Conservation (phyloP, 2,888 invertebrate species). For the Polymixis flavicincta region DNA sequence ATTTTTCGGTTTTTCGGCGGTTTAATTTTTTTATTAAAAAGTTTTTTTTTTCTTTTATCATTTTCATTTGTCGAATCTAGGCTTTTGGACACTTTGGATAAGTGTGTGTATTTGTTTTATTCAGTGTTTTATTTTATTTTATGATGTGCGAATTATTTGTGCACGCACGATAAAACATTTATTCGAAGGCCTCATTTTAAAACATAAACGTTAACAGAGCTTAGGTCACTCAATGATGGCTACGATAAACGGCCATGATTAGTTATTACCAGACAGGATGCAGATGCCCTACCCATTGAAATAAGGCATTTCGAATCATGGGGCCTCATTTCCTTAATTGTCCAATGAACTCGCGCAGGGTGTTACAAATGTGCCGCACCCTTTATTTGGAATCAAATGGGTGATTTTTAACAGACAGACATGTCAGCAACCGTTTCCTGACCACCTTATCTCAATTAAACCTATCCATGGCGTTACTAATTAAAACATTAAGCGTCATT, state of each 20-base stretch:
- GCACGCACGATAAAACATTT: neutral
- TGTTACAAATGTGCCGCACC: slow-evolving; percentile 24
- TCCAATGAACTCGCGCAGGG: neutral
- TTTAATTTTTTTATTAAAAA: neutral
- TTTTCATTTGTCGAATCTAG: too few species aligned
- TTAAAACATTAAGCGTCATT: slow-evolving; percentile 45
- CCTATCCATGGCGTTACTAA: slow-evolving; percentile 46
- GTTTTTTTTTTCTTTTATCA: neutral
- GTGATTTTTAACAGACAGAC: slow-evolving; percentile 25
- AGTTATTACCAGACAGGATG: slow-evolving; percentile 3
- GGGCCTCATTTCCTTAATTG: slow-evolving; percentile 15
- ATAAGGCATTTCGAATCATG: slow-evolving; percentile 24
- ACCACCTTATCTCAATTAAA: slow-evolving; percentile 40
- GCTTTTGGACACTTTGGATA: too few species aligned
- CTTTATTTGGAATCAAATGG: slow-evolving; percentile 26
- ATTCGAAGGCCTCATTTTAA: neutral
- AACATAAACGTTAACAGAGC: neutral
- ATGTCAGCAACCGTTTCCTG: slow-evolving; percentile 32
- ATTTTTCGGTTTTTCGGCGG: too few species aligned
- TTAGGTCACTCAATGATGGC: neutral
- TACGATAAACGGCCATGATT: slow-evolving; percentile 21
- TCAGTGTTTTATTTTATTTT: neutral
- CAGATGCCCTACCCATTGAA: neutral
- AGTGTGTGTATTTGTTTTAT: too few species aligned
- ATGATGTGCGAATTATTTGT: neutral